Evolutionary conservation across 1,140 invertebrate genomes (phyloP), one percentile per base, ranked within the genome.

Genomic region (Eumeta japonica): DNA sequence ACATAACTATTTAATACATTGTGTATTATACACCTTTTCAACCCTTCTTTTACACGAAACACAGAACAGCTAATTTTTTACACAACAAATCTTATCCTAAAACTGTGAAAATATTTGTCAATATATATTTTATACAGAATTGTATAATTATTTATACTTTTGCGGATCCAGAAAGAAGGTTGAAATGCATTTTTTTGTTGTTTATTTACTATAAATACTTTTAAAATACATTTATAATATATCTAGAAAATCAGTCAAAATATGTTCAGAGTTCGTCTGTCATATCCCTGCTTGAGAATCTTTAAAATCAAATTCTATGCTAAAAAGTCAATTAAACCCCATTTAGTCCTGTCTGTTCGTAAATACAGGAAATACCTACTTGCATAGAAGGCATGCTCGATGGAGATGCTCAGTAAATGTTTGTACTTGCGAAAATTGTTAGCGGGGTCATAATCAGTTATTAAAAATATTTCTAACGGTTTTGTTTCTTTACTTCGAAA

Each of bases 171-270:
- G 70, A 62, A 64, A 65, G 67, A 72, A 72, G 55, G 63, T 65
- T 65, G 65, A 73, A 73, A 73, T 73, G 68, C 68, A 73, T 67
- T 63, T 65, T 62, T 57, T 62, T 72, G 62, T 67, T 65, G 51
- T 68, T 66, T 65, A 48, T 65, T 43, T 49, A 64, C 65, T 67
- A 73, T 48, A 68, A 73, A 63, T 73, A 70, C 58, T 63, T 68
- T 68, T 68, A 73, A 60, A 67, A 56, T 59, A 52, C 51, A 48
- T 54, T 58, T 64, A 60, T 41, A 55, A 60, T 64, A 64, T 5
- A 60, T 68, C 64, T 64, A 7, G n/a, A 24, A 24, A n/a, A 73
- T 73, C 68, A 73, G 66, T 73, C 66, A 67, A 68, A 71, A 62
- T 71, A 71, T 70, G 66, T 67, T 55, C 57, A 49, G 20, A 24